Base-by-base conservation (phyloP, 2,113 vertebrate genomes). In the Zeus faber region DNA sequence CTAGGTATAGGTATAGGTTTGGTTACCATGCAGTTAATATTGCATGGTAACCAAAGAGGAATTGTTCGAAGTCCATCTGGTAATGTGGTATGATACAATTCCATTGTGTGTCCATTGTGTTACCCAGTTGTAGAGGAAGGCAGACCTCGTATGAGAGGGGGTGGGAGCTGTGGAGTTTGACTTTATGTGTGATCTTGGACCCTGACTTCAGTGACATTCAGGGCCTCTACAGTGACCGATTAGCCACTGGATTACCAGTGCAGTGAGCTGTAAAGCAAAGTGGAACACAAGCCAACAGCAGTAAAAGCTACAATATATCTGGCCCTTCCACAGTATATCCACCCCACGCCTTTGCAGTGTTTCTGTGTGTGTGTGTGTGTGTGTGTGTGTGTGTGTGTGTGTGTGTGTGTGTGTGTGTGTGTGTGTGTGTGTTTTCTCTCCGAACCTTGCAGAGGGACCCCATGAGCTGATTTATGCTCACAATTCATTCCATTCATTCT, bases 231-330 rank as follows among this genome's bases (percentile, higher is more conserved):
- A n/a, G 7, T 26, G 29, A 27, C 37, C 51, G 13, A 18, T 10
- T 39, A 41, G 22, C 43, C 39, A 4, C 51, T 66, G 51, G 41
- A 65, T 70, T 21, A 63, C 61, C 48, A 24, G 51, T 44, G 51
- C 55, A 50, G 46, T 52, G 49, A 61, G 62, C 58, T 56, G 51
- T 60, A 64, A 64, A 62, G 49, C 63, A 57, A 67, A 76, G 54
- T 79, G 67, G 67, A 79, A 75, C 65, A 64, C 65, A 78, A 79
- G 71, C 76, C 83, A 84, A 62, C 51, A 43, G 78, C 63, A 71
- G 70, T 87, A 83, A 87, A 87, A 84, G 55, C 68, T 41, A 50
- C 68, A 49, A 61, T 82, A 72, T 80, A 72, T 86, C 74, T 76
- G 65, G 54, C 50, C 65, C 22, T 68, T 67, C 68, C 55, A 16